phyloP scores from a whole-genome alignment of 2,797 vertebrate genomes.

The Chelon auratus region DNA sequence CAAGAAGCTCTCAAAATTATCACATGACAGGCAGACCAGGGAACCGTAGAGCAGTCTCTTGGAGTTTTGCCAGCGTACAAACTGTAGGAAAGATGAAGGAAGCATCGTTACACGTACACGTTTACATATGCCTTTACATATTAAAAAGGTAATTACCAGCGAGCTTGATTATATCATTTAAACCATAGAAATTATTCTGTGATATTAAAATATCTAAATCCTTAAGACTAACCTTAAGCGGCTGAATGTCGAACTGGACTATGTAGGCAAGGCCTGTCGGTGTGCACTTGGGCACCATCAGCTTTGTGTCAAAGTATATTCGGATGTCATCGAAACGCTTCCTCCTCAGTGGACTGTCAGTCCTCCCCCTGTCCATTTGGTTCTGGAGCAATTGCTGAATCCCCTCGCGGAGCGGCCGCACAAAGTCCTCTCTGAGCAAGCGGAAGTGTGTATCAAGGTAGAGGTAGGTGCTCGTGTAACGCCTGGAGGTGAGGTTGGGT shows the following conservation, averaged over 20 bases:
- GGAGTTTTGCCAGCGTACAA: conserved; percentile 93
- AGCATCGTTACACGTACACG: background rate
- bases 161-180: background rate
- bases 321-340: conserved; percentile 91
- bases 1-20: conserved; percentile 92
- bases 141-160: background rate
- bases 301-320: conserved; percentile 87
- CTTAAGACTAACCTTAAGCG: conserved; percentile 80
- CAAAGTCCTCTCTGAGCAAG: conserved; percentile 94
- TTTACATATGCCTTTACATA: background rate
- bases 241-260: conserved; percentile 88
- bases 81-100: conserved; percentile 67
- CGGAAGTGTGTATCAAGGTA: conserved; percentile 96
- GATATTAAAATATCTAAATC: background rate
- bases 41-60: conserved; percentile 93
- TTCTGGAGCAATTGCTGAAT: conserved; percentile 86
- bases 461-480: conserved; percentile 84
- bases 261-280: conserved; percentile 86
- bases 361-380: conserved; percentile 61
- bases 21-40: conserved; percentile 92
- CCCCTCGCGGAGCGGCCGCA: conserved; percentile 92
- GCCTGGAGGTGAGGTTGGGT: conserved; percentile 86
- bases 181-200: no score
- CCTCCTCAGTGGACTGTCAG: conserved; percentile 72
- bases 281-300: conserved; percentile 87